Evolutionary conservation across 2,888 invertebrate genomes (phyloP), one percentile per base, ranked within the genome.

Genomic region (Xylocampa areola): DNA sequence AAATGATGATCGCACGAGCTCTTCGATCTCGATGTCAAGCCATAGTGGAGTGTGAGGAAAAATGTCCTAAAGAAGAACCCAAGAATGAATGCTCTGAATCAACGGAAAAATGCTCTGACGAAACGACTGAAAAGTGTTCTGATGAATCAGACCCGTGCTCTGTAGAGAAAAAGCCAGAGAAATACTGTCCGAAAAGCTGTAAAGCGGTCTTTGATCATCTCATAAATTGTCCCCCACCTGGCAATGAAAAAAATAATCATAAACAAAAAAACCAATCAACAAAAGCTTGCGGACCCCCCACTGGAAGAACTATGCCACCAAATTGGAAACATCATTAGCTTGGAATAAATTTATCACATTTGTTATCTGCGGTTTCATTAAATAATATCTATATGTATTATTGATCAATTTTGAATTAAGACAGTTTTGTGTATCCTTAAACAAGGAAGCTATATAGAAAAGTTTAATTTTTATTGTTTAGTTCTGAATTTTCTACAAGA

Each of bases 1-100:
- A 49, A 29, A 6, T 16, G 4, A 23, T 23, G 21, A 30, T 49
- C 4, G 10, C 11, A 10, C 8, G 30, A 2, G 78, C 82, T 0
- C 70, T 88, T 0, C 69, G 81, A 1, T 35, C 66, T 0, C 62
- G 82, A 10, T 87, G 88, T 32, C 13, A 30, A 37, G 1, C 69
- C 57, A 43, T 80, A 1, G 45, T 75, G 0, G 41, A 13, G 0
- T 87, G 87, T 50, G 47, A 68, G 1, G 36, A 59, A 2, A 59
- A 67, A 47, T 87, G 86, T 41, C 75, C 48, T 0, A 11, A 43
- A 30, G 14, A 13, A 14, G 32, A 44, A 7, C 13, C 21, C 7
- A 14, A 44, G 10, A 13, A 33, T 4, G 1, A 8, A 21, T 21
- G 21, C 21, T 21, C 21, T 5, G 21, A 21, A 21, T 21, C 21